Evolutionary conservation across 1,140 invertebrate genomes (phyloP).

Genomic region (Cydia strobilella): DNA sequence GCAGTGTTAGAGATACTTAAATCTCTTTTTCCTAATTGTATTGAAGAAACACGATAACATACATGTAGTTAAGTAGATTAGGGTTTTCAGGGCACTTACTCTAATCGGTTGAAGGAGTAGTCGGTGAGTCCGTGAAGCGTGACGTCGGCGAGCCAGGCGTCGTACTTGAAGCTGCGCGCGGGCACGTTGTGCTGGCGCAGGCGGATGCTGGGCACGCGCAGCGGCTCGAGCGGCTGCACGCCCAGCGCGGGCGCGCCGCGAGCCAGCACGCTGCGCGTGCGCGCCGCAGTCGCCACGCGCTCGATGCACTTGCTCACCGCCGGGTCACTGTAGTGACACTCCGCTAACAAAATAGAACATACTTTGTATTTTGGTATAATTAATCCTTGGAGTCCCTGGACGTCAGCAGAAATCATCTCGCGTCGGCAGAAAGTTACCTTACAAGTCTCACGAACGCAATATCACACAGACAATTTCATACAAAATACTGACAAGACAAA

Average conservation of each 20-base stretch:
- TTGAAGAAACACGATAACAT: no score
- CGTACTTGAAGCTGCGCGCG: conserved; percentile 69
- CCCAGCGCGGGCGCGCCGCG: conserved; percentile 63
- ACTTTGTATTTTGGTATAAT: neutral
- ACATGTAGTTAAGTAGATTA: no score
- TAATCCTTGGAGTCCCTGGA: no score
- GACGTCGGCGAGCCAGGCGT: conserved; percentile 74
- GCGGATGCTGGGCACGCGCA: conserved; percentile 68
- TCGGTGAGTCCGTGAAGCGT: conserved; percentile 69
- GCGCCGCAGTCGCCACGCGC: conserved; percentile 74
- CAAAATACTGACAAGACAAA: no score
- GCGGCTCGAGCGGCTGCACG: conserved; percentile 67
- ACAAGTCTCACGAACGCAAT: no score
- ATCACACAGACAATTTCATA: no score
- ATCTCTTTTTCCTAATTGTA: no score
- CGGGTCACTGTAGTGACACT: conserved; percentile 82
- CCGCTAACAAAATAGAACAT: conserved; percentile 42
- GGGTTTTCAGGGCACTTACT: conserved; percentile 59
- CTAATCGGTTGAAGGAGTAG: conserved; percentile 73
- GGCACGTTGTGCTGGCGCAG: conserved; percentile 69
- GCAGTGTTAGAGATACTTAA: no score
- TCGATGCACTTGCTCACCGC: conserved; percentile 81
- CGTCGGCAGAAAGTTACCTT: no score
- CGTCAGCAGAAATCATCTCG: no score
- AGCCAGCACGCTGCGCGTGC: conserved; percentile 53